Evolutionary conservation across 2,888 invertebrate species (phyloP), one percentile per base, ranked within the genome.

Genomic region (Octonoba sinensis): DNA sequence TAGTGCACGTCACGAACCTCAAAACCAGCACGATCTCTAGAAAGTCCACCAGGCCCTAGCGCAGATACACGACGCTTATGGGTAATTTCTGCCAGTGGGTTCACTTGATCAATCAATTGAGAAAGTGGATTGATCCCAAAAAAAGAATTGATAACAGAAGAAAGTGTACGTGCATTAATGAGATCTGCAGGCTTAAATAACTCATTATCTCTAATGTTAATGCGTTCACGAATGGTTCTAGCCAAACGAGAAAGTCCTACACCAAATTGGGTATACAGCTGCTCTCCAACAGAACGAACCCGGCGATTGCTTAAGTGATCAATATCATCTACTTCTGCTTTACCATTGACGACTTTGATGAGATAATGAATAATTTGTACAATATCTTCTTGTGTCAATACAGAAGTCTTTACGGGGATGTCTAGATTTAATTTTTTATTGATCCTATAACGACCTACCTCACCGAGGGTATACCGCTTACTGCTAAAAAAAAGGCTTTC

Each of bases 51-150:
- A 47, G 66, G 66, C 13, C 66, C 51, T 51, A 66, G n/a, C 20
- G 66, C 49, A 20, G 49, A 51, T 1, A 66, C 3, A 18, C 83
- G 11, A 71, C 82, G 4, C 65, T 76, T 24, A 67, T 83, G 46
- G 27, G 67, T 49, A 13, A n/a, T n/a, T 65, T 60, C 46, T 51
- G 81, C 13, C 13, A 49, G n/a, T 18, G 65, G 62, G 22, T 60
- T 60, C 16, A 6, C 54, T 36, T 59, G 72, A 51, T 72, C 72
- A 51, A 72, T 47, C 22, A 60, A 72, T 46, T 60, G 59, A 46
- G 60, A 47, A n/a, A 27, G 24, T 27, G 24, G n/a, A n/a, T n/a
- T n/a, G n/a, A n/a, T n/a, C n/a, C n/a, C n/a, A n/a, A n/a, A n/a
- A n/a, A 65, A 65, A n/a, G 44, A 46, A 20, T 36, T 65, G 12